Evolutionary conservation across 2,888 invertebrate species (phyloP), one percentile per base, ranked within the genome.

Genomic region (Nephrocerus scutellatus): DNA sequence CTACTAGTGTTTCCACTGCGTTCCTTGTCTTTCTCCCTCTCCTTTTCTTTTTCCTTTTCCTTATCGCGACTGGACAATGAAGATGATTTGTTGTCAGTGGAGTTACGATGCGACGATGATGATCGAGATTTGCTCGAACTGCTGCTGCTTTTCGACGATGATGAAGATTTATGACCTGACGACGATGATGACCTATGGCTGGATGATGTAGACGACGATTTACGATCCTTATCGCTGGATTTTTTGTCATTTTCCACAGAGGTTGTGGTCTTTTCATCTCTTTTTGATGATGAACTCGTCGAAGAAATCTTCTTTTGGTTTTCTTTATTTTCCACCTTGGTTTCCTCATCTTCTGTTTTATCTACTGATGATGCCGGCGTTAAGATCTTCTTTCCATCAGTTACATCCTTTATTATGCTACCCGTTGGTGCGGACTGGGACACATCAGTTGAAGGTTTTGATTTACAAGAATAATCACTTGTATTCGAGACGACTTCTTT

Each of bases 131-230:
- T 55, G 36, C 48, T 50, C 3, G 51, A 50, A 14, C 47, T 46
- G 15, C 55, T 58, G 4, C 56, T 55, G 39, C 48, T 57, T 36
- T 59, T 65, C n/a, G 60, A 60, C 1, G 65, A 62, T 39, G 55
- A 50, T 15, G 52, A 46, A 8, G 53, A 62, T 44, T 63, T 67
- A 30, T 56, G 55, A 50, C 68, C 71, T 55, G 60, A 61, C 33
- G 68, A 64, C 36, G 68, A 70, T 45, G 67, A 65, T 22, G 63
- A 62, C 37, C 55, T 59, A 34, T 57, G 54, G 48, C 70, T 71
- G 55, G 63, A 62, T 26, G 70, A 64, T 6, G 64, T 65, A 30
- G 69, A 57, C 9, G 61, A 53, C 10, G 56, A 53, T 38, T 57
- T 64, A 30, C 53, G 52, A 23, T 59, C 56, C 44, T 59, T 63